phyloP scores from a whole-genome alignment of 2,113 vertebrate genomes.

The Eurypyga helias region DNA sequence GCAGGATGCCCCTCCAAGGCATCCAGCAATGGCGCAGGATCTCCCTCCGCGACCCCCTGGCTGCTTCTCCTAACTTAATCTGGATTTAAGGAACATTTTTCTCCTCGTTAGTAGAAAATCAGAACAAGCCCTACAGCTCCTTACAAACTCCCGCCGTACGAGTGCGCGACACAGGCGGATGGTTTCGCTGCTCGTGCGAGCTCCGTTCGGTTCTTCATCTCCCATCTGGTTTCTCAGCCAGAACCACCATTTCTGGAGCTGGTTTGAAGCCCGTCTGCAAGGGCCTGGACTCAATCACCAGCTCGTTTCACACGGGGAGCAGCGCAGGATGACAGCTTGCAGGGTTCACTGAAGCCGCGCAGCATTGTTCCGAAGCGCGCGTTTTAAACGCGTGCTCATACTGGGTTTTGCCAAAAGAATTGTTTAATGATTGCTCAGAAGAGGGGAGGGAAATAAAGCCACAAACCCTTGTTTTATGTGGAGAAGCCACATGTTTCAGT shows the following conservation, averaged over 20 bases:
- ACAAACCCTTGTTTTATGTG: conserved; percentile 35
- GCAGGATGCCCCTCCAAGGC: background rate
- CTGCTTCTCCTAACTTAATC: background rate
- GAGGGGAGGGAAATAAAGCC: conserved; percentile 21
- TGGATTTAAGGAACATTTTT: background rate
- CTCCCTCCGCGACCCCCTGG: fast-evolving
- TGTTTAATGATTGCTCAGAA: conserved; percentile 38
- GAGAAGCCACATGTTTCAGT: conserved; percentile 27
- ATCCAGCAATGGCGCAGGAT: background rate
- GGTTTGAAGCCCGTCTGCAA: background rate
- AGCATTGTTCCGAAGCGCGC: conserved; percentile 25
- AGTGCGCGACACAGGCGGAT: background rate
- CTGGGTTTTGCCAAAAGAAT: background rate
- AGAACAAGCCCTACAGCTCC: background rate
- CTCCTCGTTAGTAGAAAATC: background rate
- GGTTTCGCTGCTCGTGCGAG: background rate
- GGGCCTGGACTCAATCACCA: conserved; percentile 12
- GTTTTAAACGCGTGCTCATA: background rate
- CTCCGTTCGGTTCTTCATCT: background rate
- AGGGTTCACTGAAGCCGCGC: background rate
- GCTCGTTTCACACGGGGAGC: background rate
- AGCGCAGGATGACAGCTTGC: background rate
- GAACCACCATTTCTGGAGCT: background rate
- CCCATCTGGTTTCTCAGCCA: background rate
- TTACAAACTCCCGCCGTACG: background rate